Percentiles rank a stretch among this genome's conserved stretches.
Evolutionary conservation across 2,888 invertebrate genomes (phyloP).

Genomic region (Arrhopalites spinosus): DNA sequence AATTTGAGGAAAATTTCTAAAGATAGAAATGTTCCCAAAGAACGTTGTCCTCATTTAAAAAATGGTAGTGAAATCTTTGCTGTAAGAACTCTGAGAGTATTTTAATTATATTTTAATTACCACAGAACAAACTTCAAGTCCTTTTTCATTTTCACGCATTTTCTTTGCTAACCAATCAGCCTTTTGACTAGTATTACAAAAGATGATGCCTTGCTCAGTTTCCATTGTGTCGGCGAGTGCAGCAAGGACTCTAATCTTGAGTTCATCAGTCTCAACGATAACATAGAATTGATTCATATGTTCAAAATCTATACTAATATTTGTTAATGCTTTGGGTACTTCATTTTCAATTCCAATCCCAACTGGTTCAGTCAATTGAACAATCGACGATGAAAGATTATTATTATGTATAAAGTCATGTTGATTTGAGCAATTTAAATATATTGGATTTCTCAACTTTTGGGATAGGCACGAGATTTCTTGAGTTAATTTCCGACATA

Average conservation of each 20-base stretch:
- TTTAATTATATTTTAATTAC: too few species aligned
- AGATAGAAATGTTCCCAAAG: too few species aligned
- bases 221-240: slow-evolving; percentile 42
- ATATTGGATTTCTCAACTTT: slow-evolving; percentile 25
- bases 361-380: background rate
- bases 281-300: slow-evolving; percentile 43
- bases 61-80: too few species aligned
- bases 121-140: slow-evolving; percentile 44
- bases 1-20: too few species aligned
- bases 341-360: slow-evolving; percentile 32
- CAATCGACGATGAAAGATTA: background rate
- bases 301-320: slow-evolving; percentile 5
- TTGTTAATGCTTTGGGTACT: background rate
- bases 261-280: slow-evolving; percentile 36
- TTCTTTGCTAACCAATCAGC: slow-evolving; percentile 44
- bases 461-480: slow-evolving; percentile 8
- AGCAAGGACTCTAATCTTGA: slow-evolving; percentile 37
- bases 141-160: slow-evolving; percentile 41
- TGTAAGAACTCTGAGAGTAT: too few species aligned
- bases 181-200: slow-evolving; percentile 40
- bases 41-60: too few species aligned
- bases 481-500: background rate
- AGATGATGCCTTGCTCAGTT: slow-evolving; percentile 45
- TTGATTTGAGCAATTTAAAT: slow-evolving; percentile 12
- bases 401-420: background rate